Conservation (phyloP, 2,888 invertebrate genomes). For the Drosophila formosana region DNA sequence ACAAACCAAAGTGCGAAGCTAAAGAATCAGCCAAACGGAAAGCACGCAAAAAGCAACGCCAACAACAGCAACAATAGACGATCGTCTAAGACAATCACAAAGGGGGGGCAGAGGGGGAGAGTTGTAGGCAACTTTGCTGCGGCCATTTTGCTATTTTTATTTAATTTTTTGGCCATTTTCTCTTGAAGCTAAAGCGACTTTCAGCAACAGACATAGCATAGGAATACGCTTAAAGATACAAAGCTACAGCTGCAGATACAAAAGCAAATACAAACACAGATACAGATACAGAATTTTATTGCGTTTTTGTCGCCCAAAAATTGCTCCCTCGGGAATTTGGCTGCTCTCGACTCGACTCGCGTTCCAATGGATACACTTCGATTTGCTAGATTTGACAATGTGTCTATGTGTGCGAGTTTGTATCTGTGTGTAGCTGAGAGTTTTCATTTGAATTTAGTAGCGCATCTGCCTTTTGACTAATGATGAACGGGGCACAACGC, state of each 20-base stretch:
- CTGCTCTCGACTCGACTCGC: constrained; percentile 21
- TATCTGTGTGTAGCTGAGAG: constrained; percentile 23
- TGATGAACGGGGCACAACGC: constrained; percentile 48
- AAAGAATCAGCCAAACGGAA: constrained; percentile 64
- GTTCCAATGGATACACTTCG: constrained; percentile 76
- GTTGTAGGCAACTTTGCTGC: constrained; percentile 18
- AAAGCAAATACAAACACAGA: constrained; percentile 6
- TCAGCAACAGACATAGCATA: neutral
- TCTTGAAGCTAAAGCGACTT: constrained; percentile 11
- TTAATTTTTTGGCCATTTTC: constrained; percentile 62
- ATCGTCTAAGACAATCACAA: constrained; percentile 13
- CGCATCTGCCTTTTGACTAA: constrained; percentile 65
- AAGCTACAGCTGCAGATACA: constrained; percentile 11
- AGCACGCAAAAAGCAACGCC: constrained; percentile 46
- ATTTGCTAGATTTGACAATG: constrained; percentile 75
- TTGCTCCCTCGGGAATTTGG: constrained; percentile 74
- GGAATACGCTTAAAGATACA: constrained; percentile 16
- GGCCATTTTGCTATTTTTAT: constrained; percentile 65
- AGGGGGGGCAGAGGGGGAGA: neutral
- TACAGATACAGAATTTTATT: constrained; percentile 53
- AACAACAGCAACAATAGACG: constrained; percentile 13
- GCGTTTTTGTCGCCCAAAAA: constrained; percentile 59
- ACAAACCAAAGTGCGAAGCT: constrained; percentile 50
- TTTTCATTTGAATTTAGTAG: constrained; percentile 66
- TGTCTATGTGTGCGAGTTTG: constrained; percentile 13